These are phyloP conservation scores for Sarotherodon lohbergeri DNA, from an alignment of 2,113 vertebrate genomes.

Conservation along the genomic window DNA sequence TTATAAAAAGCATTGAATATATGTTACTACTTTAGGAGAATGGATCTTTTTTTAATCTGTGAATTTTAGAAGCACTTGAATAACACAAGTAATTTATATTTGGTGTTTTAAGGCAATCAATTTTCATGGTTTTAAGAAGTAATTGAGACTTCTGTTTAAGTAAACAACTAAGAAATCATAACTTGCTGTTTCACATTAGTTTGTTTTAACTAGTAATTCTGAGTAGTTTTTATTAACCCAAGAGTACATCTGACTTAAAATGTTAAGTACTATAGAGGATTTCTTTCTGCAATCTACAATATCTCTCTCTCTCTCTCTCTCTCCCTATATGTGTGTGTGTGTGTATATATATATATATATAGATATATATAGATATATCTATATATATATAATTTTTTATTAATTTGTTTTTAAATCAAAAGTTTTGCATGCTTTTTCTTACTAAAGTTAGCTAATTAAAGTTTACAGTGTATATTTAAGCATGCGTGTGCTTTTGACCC, in stretches of 20 bases:
- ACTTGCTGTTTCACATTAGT: background rate
- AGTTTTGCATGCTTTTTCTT: background rate
- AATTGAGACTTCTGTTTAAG: background rate
- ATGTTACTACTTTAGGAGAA: background rate
- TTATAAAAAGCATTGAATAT: background rate
- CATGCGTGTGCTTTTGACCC: background rate
- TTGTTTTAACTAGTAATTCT: background rate
- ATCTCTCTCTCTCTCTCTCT: too few relatives aligned
- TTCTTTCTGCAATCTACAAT: background rate
- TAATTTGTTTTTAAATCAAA: background rate
- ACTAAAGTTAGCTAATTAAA: background rate
- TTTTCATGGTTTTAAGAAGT: background rate
- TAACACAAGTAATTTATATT: background rate
- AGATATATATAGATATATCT: fast-evolving
- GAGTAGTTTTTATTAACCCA: background rate
- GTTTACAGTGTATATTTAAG: background rate
- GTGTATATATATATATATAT: too few relatives aligned
- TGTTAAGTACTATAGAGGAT: background rate
- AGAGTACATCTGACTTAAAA: background rate
- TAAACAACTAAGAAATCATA: background rate
- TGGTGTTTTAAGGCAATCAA: background rate
- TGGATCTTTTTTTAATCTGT: background rate
- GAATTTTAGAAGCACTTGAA: background rate
- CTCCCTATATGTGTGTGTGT: too few relatives aligned
- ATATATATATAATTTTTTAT: background rate